Percentiles rank a stretch among this genome's conserved stretches.
Evolutionary conservation across 2,797 vertebrate genomes (phyloP).

Genomic region (Pangasius djambal): DNA sequence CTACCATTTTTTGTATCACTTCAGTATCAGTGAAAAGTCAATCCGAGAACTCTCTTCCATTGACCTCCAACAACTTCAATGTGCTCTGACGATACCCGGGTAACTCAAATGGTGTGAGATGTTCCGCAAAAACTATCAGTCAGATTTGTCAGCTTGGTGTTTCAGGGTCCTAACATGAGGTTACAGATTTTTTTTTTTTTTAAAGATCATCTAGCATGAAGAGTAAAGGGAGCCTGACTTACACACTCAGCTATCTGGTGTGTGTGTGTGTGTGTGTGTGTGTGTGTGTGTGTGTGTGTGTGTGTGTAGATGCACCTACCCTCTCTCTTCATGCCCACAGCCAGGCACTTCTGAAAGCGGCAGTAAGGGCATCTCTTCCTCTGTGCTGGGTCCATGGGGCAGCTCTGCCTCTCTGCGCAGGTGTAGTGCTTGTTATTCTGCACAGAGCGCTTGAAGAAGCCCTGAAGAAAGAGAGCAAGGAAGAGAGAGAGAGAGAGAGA

Average conservation of each 20-base stretch:
- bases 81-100: neutral
- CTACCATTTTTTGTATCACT: neutral
- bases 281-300: neutral
- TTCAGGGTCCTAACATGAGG: neutral
- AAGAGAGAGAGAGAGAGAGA: conserved; percentile 2
- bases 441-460: conserved; percentile 83
- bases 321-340: conserved; percentile 83
- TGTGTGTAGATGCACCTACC: conserved; percentile 62
- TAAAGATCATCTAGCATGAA: neutral
- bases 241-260: neutral
- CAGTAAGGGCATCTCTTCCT: conserved; percentile 82
- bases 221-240: neutral
- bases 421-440: conserved; percentile 83
- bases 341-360: conserved; percentile 82
- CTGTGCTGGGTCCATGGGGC: conserved; percentile 78
- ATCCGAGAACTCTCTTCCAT: neutral
- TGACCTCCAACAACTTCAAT: neutral
- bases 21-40: neutral
- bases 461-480: conserved; percentile 58
- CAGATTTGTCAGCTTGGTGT: neutral
- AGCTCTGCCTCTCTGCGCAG: conserved; percentile 77
- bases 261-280: neutral
- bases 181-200: neutral
- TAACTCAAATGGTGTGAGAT: neutral
- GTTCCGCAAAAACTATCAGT: neutral